A percentile compares a stretch with the other conserved stretches of the same genome.
Conservation (phyloP, 92 coral and sea anemone species). For the Epizoanthus scotinus region DNA sequence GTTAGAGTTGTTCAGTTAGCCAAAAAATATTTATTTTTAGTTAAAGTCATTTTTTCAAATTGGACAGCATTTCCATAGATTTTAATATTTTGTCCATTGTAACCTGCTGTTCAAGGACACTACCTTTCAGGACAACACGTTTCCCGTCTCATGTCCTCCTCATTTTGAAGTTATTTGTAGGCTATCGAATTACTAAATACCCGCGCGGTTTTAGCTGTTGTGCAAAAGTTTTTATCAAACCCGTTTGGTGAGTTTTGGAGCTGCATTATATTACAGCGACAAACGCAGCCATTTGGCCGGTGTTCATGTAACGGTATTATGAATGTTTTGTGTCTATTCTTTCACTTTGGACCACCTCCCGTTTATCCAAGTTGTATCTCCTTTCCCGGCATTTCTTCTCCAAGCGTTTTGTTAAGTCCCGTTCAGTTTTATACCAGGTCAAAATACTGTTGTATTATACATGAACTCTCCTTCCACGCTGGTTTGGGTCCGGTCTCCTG, state of each 20-base stretch:
- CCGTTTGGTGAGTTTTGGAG: neutral
- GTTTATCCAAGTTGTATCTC: neutral
- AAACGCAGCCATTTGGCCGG: neutral
- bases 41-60: neutral
- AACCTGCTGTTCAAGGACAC: too few species aligned
- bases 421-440: neutral
- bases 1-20: neutral
- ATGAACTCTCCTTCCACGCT: constrained; percentile 31
- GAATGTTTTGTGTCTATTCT: neutral
- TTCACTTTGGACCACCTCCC: constrained; percentile 4
- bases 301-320: constrained; percentile 35
- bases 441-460: constrained; percentile 32
- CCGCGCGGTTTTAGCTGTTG: neutral
- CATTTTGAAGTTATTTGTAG: neutral
- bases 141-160: neutral
- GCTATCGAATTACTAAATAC: neutral
- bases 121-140: neutral
- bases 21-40: neutral
- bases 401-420: neutral
- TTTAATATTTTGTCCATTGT: too few species aligned
- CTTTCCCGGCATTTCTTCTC: constrained; percentile 12
- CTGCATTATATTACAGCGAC: neutral
- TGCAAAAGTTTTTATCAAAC: neutral
- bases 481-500: constrained; percentile 41
- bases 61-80: neutral